Evolutionary conservation across 1,140 invertebrate genomes (phyloP), one percentile per base, ranked within the genome.

Genomic region (Pachypeltis micranthus): DNA sequence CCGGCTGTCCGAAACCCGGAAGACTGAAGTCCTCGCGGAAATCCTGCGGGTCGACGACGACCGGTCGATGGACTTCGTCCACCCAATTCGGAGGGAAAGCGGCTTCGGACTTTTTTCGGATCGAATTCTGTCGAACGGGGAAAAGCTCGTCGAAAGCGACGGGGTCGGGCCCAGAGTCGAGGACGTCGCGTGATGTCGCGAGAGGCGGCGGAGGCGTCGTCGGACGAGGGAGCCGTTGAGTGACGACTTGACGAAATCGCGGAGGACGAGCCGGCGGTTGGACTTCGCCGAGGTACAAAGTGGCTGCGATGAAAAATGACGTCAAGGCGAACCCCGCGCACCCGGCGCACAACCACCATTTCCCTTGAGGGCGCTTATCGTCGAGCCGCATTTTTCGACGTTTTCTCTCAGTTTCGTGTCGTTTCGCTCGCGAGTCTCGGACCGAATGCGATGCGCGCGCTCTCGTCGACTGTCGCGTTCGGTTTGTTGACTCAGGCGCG

Each of bases 301-400:
- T 70, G 31, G 67, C 63, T 2, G 62, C 65, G 29, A 71, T 69
- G 54, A 71, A 71, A 19, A 63, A 61, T 0, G 66, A 63, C 3
- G 69, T 69, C 10, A 70, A 65, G 24, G 68, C 31, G 19, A 71
- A 29, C 4, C 65, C 70, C 7, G 61, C 67, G 28, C 60, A 61
- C 2, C 66, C 70, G 16, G 69, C 70, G 16, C 67, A 59, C 39
- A 70, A 29, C 70, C 70, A 71, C 65, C 70, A 71, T 27, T 67
- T 66, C 25, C 34, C 66, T 2, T 26, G 31, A 27, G 25, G n/a
- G 2, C 26, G 19, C 26, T 25, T 26, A n/a, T 62, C 61, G 3
- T 44, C 34, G 31, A 56, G 25, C 16, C 26, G 54, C 54, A 56
- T 56, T n/a, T n/a, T n/a, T n/a, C n/a, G n/a, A n/a, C n/a, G n/a